Conservation (phyloP, 2,797 vertebrate genomes). For the Schizopygopsis malacanthus region DNA sequence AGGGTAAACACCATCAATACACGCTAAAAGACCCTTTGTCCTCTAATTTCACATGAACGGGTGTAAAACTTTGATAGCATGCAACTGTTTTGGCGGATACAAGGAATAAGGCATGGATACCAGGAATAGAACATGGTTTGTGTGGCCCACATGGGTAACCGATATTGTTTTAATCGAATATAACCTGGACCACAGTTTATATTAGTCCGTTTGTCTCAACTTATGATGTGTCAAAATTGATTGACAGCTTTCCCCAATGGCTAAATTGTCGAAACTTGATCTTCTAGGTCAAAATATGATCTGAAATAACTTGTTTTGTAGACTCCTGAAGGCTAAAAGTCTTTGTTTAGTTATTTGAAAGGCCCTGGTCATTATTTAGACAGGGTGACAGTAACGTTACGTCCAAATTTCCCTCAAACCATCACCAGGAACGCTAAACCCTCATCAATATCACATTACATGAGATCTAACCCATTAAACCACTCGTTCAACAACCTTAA, state of each 20-base stretch:
- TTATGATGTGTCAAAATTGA: not conserved
- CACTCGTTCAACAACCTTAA: not conserved
- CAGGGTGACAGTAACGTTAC: conserved; percentile 20
- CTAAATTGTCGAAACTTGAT: not conserved
- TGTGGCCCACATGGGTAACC: not conserved
- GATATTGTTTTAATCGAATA: not conserved
- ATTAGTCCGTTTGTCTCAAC: not conserved
- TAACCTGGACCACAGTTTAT: not conserved
- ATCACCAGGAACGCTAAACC: not conserved
- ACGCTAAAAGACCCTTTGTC: conserved; percentile 6
- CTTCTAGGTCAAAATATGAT: not conserved
- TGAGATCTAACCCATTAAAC: not conserved
- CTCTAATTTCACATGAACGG: not conserved
- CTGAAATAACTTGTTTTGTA: not conserved
- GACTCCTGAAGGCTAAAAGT: not conserved
- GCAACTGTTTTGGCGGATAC: not conserved
- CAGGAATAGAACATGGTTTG: conserved; percentile 5
- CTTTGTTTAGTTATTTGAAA: conserved; percentile 18
- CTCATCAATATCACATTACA: not conserved
- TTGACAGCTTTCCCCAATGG: not conserved
- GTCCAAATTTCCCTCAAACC: not conserved
- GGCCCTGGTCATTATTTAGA: not conserved
- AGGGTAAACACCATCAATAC: conserved; percentile 25
- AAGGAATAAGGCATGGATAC: not conserved
- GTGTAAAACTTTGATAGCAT: not conserved